Percentiles rank a stretch among this genome's conserved stretches.
phyloP scores from a whole-genome alignment of 1,140 invertebrate species.

The Metopolophium dirhodum region DNA sequence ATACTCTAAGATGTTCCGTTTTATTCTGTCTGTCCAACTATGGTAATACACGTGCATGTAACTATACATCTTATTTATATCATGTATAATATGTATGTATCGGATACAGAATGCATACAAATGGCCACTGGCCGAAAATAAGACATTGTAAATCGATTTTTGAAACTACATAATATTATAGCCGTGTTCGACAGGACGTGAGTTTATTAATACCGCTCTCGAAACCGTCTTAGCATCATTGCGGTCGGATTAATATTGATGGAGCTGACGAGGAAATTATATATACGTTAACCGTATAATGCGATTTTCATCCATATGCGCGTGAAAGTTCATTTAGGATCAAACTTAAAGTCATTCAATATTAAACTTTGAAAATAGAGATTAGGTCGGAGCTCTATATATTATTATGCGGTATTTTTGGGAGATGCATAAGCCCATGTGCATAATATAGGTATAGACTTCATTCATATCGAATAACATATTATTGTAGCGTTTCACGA shows the following conservation, averaged over 20 bases:
- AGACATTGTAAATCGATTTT: not conserved
- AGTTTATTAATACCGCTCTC: not conserved
- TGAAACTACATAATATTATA: not conserved
- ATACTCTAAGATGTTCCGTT: no score
- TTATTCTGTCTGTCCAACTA: no score
- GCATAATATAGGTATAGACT: not conserved
- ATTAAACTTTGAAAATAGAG: conserved; percentile 32
- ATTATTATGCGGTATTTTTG: not conserved
- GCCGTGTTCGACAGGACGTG: not conserved
- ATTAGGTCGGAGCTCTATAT: not conserved
- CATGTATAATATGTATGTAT: no score
- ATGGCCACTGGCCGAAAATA: not conserved
- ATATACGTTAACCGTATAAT: not conserved
- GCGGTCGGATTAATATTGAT: not conserved
- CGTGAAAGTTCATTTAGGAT: conserved; percentile 24
- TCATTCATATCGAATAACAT: not conserved
- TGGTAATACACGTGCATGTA: not conserved
- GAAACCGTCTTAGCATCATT: not conserved
- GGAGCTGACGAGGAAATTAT: not conserved
- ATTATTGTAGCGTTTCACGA: not conserved
- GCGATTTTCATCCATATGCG: not conserved
- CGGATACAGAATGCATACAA: not conserved
- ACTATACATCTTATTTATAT: no score
- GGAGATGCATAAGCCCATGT: not conserved
- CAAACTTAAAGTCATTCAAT: conserved; percentile 30